Percentiles rank a stretch among this genome's conserved stretches.
Conservation (phyloP, 2,113 vertebrate genomes). For the Cynoglossus semilaevis region DNA sequence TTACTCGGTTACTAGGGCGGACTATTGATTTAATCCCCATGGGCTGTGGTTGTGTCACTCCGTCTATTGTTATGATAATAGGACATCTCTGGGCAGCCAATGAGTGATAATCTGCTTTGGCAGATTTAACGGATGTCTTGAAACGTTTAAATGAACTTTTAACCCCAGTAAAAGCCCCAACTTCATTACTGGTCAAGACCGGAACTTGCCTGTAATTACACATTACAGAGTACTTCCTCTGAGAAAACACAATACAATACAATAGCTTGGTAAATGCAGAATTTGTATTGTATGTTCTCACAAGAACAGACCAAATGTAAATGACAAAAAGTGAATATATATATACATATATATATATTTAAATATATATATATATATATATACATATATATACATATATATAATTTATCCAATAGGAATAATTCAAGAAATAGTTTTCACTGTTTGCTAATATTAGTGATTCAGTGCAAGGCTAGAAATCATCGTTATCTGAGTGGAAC, state of each 20-base stretch:
- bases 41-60: constrained; percentile 53
- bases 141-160: constrained; percentile 55
- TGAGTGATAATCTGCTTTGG: constrained; percentile 54
- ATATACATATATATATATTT: too few relatives aligned
- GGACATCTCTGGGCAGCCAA: constrained; percentile 43
- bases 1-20: constrained; percentile 44
- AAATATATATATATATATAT: too few relatives aligned
- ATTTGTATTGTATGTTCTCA: too few relatives aligned
- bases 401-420: not conserved
- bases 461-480: constrained; percentile 8
- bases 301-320: too few relatives aligned
- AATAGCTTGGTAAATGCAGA: too few relatives aligned
- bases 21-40: constrained; percentile 62
- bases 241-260: too few relatives aligned
- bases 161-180: constrained; percentile 51
- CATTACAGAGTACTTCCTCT: not conserved
- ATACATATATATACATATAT: too few relatives aligned
- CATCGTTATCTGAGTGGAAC: constrained; percentile 3
- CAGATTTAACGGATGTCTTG: constrained; percentile 46
- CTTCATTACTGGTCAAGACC: constrained; percentile 35
- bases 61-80: constrained; percentile 70
- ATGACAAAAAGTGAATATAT: too few relatives aligned
- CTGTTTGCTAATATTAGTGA: not conserved
- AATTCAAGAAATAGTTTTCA: not conserved
- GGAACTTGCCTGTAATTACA: constrained; percentile 19